Base-by-base conservation (phyloP, 2,113 vertebrate genomes). In the Clarias magur region DNA sequence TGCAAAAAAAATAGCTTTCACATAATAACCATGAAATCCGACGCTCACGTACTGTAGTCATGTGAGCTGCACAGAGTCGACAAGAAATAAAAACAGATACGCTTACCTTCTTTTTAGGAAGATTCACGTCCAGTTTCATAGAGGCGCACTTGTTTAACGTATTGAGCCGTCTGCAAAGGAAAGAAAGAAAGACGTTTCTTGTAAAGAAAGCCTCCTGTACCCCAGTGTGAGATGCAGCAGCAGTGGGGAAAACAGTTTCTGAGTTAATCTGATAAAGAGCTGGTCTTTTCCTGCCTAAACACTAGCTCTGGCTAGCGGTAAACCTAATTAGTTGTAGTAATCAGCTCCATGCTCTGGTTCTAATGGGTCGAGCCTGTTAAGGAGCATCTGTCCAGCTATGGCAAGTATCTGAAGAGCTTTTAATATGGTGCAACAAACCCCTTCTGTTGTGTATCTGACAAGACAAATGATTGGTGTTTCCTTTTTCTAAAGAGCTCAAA, bases 81-180 rank as follows among this genome's bases (percentile, higher is more conserved):
- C 2, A 34, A n/a, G 25, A 53, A 2, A 56, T 59, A 81, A 80
- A 79, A 34, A 30, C 88, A 42, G 30, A 62, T 53, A 27, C 16
- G 89, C 96, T 96, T 96, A 98, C 98, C 95, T 98, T 99, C 96
- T 98, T 99, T 92, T 96, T 98, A 93, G 97, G 97, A 92, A 98
- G 96, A 95, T 96, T 97, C 93, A 99, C 96, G 92, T 99, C 98
- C 90, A 99, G 96, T 96, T 99, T 99, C 98, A 99, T 98, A 92
- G 98, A 99, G 94, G 97, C 97, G 91, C 97, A 99, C 95, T 98
- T 99, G 94, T 99, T 99, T 93, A 99, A 92, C 27, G 98, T 99
- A 93, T 99, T 97, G 81, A 99, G 95, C 88, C 98, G 96, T 93
- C 98, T 99, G 93, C 70, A 95, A 95, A 48, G n/a, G 27, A 12